These are phyloP conservation scores for Conus betulinus DNA, from an alignment of 1,140 invertebrate genomes.

Conservation along the genomic window DNA sequence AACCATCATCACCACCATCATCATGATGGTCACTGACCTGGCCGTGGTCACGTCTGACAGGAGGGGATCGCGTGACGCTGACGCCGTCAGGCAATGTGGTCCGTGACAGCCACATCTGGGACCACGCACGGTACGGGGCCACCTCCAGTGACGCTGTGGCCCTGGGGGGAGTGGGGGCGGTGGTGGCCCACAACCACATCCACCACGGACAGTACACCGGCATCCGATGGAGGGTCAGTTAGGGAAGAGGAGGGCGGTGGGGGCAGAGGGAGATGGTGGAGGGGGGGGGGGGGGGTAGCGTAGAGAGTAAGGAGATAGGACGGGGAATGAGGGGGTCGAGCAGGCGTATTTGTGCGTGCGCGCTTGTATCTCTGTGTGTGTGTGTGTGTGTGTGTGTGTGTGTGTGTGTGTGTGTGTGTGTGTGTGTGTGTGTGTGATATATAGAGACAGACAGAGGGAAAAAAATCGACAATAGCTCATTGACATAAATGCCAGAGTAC, in stretches of 20 bases:
- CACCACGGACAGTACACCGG: slow-evolving; percentile 51
- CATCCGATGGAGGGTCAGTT: slow-evolving; percentile 48
- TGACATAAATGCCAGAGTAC: too few species aligned
- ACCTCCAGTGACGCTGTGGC: not conserved
- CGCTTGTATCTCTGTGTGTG: too few species aligned
- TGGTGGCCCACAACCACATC: slow-evolving; percentile 50
- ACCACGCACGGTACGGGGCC: not conserved
- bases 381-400: too few species aligned
- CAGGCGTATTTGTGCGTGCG: too few species aligned
- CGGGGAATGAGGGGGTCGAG: too few species aligned
- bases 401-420: too few species aligned
- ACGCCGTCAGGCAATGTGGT: not conserved
- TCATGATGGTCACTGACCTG: slow-evolving; percentile 23
- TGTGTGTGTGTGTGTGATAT: too few species aligned
- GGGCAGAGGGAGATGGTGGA: not conserved
- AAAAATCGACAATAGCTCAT: too few species aligned
- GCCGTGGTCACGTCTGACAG: slow-evolving; percentile 29
- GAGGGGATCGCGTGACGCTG: not conserved
- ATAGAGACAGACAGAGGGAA: too few species aligned
- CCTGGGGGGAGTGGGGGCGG: slow-evolving; percentile 36
- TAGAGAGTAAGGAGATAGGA: not conserved
- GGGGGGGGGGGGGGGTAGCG: not conserved
- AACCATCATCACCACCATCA: too few species aligned
- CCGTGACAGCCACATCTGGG: not conserved
- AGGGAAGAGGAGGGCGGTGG: not conserved